Conservation (phyloP, 2,888 invertebrate species). For the Punctoribates punctum region DNA sequence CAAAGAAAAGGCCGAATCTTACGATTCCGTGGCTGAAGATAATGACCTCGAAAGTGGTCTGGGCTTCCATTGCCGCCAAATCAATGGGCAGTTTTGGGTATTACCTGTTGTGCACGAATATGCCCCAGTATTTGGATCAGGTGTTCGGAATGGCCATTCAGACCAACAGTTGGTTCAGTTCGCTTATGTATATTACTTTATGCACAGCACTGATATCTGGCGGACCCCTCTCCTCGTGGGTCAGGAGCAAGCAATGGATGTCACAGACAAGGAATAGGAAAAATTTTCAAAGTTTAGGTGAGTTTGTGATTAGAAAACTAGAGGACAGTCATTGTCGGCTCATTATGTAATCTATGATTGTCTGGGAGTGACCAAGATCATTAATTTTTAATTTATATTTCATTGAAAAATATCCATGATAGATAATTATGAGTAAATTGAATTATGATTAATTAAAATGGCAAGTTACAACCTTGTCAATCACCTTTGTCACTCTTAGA, state of each 20-base stretch:
- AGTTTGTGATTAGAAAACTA: no score
- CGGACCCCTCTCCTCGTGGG: not conserved
- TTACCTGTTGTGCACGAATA: conserved; percentile 36
- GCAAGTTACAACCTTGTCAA: no score
- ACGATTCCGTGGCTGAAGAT: conserved; percentile 22
- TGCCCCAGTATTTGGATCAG: conserved; percentile 35
- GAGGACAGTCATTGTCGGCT: no score
- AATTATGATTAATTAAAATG: no score
- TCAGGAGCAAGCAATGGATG: not conserved
- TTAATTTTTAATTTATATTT: not conserved
- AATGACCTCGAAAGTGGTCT: not conserved
- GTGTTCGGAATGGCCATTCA: conserved; percentile 28
- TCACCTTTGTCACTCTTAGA: no score
- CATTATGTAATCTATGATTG: no score
- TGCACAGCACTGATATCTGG: not conserved
- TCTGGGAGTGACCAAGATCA: no score
- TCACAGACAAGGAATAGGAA: conserved; percentile 20
- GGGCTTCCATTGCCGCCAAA: conserved; percentile 12
- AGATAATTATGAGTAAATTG: no score
- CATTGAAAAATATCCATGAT: no score
- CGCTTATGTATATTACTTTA: not conserved
- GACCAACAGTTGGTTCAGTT: conserved; percentile 31
- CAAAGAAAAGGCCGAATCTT: not conserved
- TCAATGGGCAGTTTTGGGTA: conserved; percentile 29
- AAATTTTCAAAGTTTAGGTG: conserved; percentile 27